Conservation (phyloP, 2,888 invertebrate species). For the Exephanes ischioxanthus region DNA sequence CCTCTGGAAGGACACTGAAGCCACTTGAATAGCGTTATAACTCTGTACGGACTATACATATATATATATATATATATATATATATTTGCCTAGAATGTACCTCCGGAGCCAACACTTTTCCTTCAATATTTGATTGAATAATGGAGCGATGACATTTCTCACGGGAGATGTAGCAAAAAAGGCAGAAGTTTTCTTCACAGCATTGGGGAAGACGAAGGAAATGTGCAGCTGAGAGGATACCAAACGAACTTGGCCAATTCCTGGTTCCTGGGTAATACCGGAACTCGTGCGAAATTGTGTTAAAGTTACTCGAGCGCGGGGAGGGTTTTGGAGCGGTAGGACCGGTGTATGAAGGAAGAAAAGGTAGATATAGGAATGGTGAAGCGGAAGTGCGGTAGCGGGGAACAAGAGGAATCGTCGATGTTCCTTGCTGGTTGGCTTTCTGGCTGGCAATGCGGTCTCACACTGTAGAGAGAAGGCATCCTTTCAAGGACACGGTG, state of each 20-base stretch:
- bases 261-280: slow-evolving; percentile 47
- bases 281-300: slow-evolving; percentile 54
- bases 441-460: slow-evolving; percentile 11
- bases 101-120: slow-evolving; percentile 7
- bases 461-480: not conserved
- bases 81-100: not conserved
- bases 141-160: not conserved
- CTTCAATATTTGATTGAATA: slow-evolving; percentile 33
- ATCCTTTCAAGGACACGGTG: slow-evolving; percentile 29
- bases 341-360: not conserved
- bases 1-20: not conserved
- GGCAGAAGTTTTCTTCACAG: slow-evolving; percentile 11
- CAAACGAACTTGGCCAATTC: slow-evolving; percentile 59
- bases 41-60: not conserved
- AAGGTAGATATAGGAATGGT: not conserved
- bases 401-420: slow-evolving; percentile 42
- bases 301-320: slow-evolving; percentile 49
- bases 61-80: not conserved
- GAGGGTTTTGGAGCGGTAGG: not conserved
- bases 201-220: not conserved
- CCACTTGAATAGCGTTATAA: slow-evolving; percentile 11
- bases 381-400: not conserved
- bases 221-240: slow-evolving; percentile 13
- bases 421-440: slow-evolving; percentile 15
- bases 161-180: slow-evolving; percentile 20